These are phyloP conservation scores for Gallinago paraguaiae DNA, from an alignment of 2,113 vertebrate genomes.

Conservation along the genomic window DNA sequence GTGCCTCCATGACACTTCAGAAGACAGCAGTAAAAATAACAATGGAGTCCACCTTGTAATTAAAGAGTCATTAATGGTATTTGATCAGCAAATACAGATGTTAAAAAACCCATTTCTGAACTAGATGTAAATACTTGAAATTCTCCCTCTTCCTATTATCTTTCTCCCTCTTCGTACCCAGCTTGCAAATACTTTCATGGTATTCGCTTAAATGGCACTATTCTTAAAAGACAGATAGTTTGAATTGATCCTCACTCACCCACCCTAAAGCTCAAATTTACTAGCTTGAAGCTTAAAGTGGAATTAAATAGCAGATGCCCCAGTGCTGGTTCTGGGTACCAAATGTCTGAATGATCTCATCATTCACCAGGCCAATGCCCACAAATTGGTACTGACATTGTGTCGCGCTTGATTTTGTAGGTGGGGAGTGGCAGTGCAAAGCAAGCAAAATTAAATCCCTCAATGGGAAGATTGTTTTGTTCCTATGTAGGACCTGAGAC, in stretches of 20 bases:
- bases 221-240: neutral
- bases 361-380: neutral
- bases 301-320: neutral
- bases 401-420: neutral
- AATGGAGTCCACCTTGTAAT: neutral
- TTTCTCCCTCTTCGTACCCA: neutral
- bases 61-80: neutral
- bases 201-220: neutral
- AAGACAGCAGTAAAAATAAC: neutral
- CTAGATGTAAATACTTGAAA: neutral
- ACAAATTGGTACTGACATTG: neutral
- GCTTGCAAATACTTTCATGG: fast-evolving
- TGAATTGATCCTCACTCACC: neutral
- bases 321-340: neutral
- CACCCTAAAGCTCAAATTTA: neutral
- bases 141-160: neutral
- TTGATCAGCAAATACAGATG: neutral
- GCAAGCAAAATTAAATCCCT: constrained; percentile 14
- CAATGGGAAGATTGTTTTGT: neutral
- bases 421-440: constrained; percentile 23
- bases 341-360: neutral
- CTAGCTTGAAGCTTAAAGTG: neutral
- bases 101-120: neutral
- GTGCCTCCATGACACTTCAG: neutral
- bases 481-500: neutral